Evolutionary conservation across 1,140 invertebrate genomes (phyloP).

Genomic region (Daktulosphaira vitifoliae): DNA sequence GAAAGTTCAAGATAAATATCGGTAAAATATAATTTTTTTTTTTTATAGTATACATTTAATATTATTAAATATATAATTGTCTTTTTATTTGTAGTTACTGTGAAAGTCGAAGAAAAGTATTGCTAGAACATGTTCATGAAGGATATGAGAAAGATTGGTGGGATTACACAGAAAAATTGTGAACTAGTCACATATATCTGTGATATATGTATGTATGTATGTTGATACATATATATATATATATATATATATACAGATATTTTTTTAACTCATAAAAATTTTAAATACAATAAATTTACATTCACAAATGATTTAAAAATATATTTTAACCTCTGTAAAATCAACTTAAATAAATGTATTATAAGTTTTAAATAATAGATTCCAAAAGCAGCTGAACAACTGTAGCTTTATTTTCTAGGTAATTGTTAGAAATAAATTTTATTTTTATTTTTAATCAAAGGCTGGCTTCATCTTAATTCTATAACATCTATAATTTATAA

Average conservation of each 20-base stretch:
- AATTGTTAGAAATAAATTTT: slow-evolving; percentile 12
- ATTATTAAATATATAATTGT: slow-evolving; percentile 19
- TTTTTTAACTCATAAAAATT: no score
- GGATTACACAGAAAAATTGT: slow-evolving; percentile 75
- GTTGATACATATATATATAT: slow-evolving; percentile 13
- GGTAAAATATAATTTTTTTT: slow-evolving; percentile 50
- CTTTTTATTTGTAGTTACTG: slow-evolving; percentile 70
- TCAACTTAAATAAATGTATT: slow-evolving; percentile 2
- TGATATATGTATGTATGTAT: slow-evolving; percentile 27
- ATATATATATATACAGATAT: neutral
- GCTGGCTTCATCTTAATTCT: neutral
- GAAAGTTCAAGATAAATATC: slow-evolving; percentile 98
- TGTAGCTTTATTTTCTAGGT: slow-evolving; percentile 29
- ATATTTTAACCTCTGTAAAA: slow-evolving; percentile 10
- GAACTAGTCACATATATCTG: slow-evolving; percentile 30
- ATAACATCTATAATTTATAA: slow-evolving; percentile 3
- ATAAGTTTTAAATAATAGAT: slow-evolving; percentile 11
- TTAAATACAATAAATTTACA: no score
- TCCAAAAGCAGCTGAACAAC: slow-evolving; percentile 12
- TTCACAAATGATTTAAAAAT: no score
- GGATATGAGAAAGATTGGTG: slow-evolving; percentile 98
- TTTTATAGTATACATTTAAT: slow-evolving; percentile 5
- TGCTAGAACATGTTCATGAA: slow-evolving; percentile 94
- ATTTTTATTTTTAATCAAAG: slow-evolving; percentile 12
- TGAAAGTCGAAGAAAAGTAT: slow-evolving; percentile 85